Evolutionary conservation across 2,797 vertebrate species (phyloP).

Genomic region (Cossypha niveicapilla): DNA sequence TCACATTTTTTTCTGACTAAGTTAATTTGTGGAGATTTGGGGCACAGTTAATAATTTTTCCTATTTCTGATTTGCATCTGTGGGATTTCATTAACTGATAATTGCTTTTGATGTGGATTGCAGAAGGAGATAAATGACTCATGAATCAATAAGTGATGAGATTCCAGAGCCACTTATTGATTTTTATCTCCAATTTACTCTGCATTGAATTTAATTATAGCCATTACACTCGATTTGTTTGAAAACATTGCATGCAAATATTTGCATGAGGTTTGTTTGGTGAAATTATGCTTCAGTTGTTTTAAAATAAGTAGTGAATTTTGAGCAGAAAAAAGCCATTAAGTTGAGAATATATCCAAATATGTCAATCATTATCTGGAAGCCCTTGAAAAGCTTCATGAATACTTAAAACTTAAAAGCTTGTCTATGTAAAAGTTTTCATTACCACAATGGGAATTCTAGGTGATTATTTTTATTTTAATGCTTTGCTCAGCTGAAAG

Average conservation of each 20-base stretch:
- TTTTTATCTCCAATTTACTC: slow-evolving; percentile 39
- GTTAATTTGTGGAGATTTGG: not conserved
- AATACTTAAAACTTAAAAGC: not conserved
- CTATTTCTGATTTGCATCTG: slow-evolving; percentile 48
- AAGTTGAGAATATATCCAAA: not conserved
- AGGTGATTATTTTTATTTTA: not conserved
- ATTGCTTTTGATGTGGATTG: slow-evolving; percentile 57
- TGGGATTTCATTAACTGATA: slow-evolving; percentile 67
- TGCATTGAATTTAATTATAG: slow-evolving; percentile 43
- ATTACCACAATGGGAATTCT: not conserved
- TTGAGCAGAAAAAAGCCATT: not conserved
- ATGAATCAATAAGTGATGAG: slow-evolving; percentile 48
- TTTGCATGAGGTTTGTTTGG: not conserved
- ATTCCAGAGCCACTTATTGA: slow-evolving; percentile 21
- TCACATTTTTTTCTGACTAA: not conserved
- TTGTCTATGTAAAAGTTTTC: not conserved
- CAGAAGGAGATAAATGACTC: slow-evolving; percentile 40
- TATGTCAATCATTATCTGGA: not conserved
- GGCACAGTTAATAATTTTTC: not conserved
- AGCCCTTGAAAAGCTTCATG: not conserved
- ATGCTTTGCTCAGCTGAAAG: not conserved
- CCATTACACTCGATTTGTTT: slow-evolving; percentile 33
- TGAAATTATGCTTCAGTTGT: not conserved
- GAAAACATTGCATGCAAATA: not conserved
- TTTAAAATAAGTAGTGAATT: not conserved